Percentiles rank a stretch among this genome's conserved stretches.
phyloP scores from a whole-genome alignment of 2,113 vertebrate genomes.

The Columba livia region DNA sequence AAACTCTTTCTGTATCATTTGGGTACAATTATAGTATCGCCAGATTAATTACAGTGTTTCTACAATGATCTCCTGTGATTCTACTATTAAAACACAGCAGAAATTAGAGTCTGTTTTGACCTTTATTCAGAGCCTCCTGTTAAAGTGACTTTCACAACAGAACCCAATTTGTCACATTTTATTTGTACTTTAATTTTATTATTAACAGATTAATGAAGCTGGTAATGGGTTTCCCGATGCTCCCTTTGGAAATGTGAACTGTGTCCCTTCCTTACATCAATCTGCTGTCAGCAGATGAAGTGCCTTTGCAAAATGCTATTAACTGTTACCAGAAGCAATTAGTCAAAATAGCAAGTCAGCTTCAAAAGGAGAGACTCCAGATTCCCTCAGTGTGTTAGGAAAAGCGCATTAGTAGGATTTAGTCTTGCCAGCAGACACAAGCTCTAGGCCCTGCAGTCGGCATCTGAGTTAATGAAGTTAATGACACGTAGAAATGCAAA shows the following conservation, averaged over 20 bases:
- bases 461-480: conserved; percentile 42
- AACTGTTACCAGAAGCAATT: conserved; percentile 64
- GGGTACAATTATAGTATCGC: conserved; percentile 26
- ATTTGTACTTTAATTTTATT: conserved; percentile 74
- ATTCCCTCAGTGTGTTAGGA: background rate
- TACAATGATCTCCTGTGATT: conserved; percentile 39
- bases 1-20: background rate
- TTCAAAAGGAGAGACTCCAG: conserved; percentile 32
- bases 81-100: conserved; percentile 2
- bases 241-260: conserved; percentile 61
- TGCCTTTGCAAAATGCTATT: conserved; percentile 58
- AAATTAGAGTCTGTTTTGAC: conserved; percentile 54
- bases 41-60: conserved; percentile 42
- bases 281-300: conserved; percentile 62
- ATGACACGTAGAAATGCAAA: conserved; percentile 38
- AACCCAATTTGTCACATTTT: conserved; percentile 57
- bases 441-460: background rate
- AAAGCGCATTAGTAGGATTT: conserved; percentile 42
- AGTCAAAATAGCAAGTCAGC: conserved; percentile 53
- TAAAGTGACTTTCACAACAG: conserved; percentile 57
- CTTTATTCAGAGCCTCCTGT: conserved; percentile 45
- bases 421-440: conserved; percentile 1
- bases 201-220: conserved; percentile 67
- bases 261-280: conserved; percentile 54
- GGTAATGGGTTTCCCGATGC: conserved; percentile 58